A percentile compares a stretch with the other conserved stretches of the same genome.
Conservation (phyloP, 1,140 invertebrate species). For the Halesus radiatus region DNA sequence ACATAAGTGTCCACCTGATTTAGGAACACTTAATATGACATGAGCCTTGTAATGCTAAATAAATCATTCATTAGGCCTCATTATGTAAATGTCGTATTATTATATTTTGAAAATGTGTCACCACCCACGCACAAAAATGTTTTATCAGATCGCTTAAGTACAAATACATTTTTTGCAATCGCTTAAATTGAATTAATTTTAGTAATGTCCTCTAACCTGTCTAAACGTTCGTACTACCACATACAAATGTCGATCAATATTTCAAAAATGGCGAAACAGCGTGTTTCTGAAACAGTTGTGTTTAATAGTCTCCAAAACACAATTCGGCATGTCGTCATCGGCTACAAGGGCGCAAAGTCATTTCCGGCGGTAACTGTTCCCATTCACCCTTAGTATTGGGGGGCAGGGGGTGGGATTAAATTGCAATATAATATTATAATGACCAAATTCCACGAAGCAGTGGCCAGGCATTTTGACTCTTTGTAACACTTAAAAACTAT, state of each 20-base stretch:
- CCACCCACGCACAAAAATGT: neutral
- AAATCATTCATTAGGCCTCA: neutral
- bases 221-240: neutral
- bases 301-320: neutral
- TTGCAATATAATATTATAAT: too few species aligned
- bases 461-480: too few species aligned
- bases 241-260: constrained; percentile 24
- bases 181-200: constrained; percentile 1
- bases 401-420: neutral
- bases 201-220: neutral
- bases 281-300: constrained; percentile 1
- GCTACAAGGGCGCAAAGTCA: neutral
- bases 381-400: too few species aligned
- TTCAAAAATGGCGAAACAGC: constrained; percentile 12
- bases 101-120: neutral
- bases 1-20: neutral
- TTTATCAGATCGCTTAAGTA: neutral
- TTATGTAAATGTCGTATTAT: neutral
- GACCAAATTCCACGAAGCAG: too few species aligned
- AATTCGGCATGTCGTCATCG: neutral
- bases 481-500: too few species aligned
- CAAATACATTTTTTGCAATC: neutral
- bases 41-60: neutral
- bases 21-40: too few species aligned
- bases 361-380: neutral